phyloP scores from a whole-genome alignment of 2,888 invertebrate genomes.

The Orchesella flavescens region DNA sequence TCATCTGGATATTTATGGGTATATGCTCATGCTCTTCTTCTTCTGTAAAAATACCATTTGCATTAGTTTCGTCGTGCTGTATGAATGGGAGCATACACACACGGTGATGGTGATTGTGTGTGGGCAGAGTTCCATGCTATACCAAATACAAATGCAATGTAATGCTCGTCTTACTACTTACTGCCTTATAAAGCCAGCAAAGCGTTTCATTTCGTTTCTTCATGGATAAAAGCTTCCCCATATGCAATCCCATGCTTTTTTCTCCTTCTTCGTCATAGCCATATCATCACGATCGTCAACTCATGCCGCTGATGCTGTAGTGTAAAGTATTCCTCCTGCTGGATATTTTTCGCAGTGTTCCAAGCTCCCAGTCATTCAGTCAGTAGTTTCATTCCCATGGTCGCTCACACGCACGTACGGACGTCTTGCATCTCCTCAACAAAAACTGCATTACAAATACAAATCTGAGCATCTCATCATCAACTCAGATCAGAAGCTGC shows the following conservation, averaged over 20 bases:
- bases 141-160: too few relatives aligned
- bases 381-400: constrained; percentile 61
- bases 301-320: too few relatives aligned
- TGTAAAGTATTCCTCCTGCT: constrained; percentile 12
- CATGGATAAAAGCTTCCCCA: constrained; percentile 24
- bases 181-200: background rate
- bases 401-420: constrained; percentile 63
- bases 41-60: background rate
- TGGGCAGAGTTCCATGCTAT: constrained; percentile 25
- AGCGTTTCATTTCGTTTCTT: constrained; percentile 15
- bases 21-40: constrained; percentile 11
- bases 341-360: constrained; percentile 60
- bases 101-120: constrained; percentile 4
- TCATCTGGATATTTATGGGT: constrained; percentile 40
- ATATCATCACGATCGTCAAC: too few relatives aligned
- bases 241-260: too few relatives aligned
- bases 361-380: constrained; percentile 49
- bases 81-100: background rate
- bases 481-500: background rate
- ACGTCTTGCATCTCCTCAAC: constrained; percentile 43
- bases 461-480: constrained; percentile 22
- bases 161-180: background rate
- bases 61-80: background rate
- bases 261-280: too few relatives aligned
- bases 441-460: background rate